A percentile compares a stretch with the other conserved stretches of the same genome.
Conservation (phyloP, 1,140 invertebrate genomes). For the silkworm (Bombyx mori) region ASM3026992v2 NC_085129.1:3991001-3991500, state of each 20-base stretch:
- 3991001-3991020: too few species aligned
- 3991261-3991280: background rate
- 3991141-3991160: slow-evolving; percentile 53
- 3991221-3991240: slow-evolving; percentile 61
- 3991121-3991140: slow-evolving; percentile 54
- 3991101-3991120: slow-evolving; percentile 31
- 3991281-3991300: background rate
- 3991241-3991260: background rate
- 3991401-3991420: too few species aligned
- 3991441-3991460: too few species aligned
- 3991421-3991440: too few species aligned
- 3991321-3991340: background rate
- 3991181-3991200: slow-evolving; percentile 75
- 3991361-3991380: too few species aligned
- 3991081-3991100: slow-evolving; percentile 8
- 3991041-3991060: too few species aligned
- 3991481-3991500: too few species aligned
- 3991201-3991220: slow-evolving; percentile 76
- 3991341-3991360: too few species aligned
- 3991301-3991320: background rate
- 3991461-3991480: too few species aligned
- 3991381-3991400: too few species aligned
- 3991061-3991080: too few species aligned
- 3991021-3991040: too few species aligned
- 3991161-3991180: slow-evolving; percentile 45